Percentiles rank a stretch among this genome's conserved stretches.
Conservation (phyloP, 2,888 invertebrate genomes). For the Salpingus planirostris region DNA sequence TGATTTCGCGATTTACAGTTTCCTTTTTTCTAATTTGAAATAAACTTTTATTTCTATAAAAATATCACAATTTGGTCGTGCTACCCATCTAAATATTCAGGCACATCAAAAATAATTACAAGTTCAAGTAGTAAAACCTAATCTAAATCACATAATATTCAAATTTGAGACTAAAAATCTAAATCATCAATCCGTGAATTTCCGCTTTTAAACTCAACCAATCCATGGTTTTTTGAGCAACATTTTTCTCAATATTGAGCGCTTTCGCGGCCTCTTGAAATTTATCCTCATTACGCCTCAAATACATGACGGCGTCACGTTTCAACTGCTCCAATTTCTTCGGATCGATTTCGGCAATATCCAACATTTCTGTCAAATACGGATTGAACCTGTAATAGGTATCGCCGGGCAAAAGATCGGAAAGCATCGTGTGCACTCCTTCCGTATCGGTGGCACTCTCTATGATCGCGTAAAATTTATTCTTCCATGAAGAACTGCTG, state of each 20-base stretch:
- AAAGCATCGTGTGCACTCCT: constrained; percentile 67
- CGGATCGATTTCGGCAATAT: constrained; percentile 70
- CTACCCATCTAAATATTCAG: not conserved
- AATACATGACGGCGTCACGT: constrained; percentile 68
- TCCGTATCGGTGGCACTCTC: constrained; percentile 83
- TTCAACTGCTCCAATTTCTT: constrained; percentile 60
- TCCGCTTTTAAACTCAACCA: constrained; percentile 14
- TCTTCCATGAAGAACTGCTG: constrained; percentile 54
- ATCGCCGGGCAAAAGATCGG: constrained; percentile 62
- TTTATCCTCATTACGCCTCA: constrained; percentile 69
- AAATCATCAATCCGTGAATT: constrained; percentile 9
- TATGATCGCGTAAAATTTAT: constrained; percentile 69
- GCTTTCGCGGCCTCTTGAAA: constrained; percentile 51
- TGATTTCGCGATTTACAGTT: no score
- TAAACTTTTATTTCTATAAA: constrained; percentile 1
- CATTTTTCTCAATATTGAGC: constrained; percentile 2
- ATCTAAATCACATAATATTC: no score
- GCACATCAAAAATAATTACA: not conserved
- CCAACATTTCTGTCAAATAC: constrained; percentile 65
- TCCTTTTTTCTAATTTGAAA: no score
- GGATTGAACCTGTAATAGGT: constrained; percentile 82
- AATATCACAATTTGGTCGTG: constrained; percentile 1
- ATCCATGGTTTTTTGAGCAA: constrained; percentile 11
- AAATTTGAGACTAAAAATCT: not conserved
- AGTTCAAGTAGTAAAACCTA: constrained; percentile 1